phyloP scores from a whole-genome alignment of 2,888 invertebrate species.

The Neocrepidodera transversa region DNA sequence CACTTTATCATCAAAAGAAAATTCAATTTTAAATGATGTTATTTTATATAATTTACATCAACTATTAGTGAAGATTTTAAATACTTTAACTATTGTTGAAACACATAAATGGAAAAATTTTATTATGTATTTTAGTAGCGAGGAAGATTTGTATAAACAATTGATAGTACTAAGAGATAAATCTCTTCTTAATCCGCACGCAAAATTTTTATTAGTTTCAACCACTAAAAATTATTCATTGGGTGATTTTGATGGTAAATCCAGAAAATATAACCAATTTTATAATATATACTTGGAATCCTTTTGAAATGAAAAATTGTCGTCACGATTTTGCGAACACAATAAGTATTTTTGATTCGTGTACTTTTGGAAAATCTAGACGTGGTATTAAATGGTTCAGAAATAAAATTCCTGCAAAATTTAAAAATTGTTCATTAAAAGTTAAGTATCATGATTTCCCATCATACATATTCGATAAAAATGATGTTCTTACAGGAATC shows the following conservation, averaged over 20 bases:
- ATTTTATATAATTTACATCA: conserved; percentile 11
- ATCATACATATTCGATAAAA: conserved; percentile 10
- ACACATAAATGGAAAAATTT: conserved; percentile 13
- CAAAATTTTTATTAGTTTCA: conserved; percentile 45
- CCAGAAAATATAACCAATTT: conserved; percentile 24
- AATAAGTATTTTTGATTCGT: conserved; percentile 10
- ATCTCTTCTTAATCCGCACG: conserved; percentile 37
- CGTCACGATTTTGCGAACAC: conserved; percentile 3
- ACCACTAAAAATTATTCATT: conserved; percentile 28
- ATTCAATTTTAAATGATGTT: neutral
- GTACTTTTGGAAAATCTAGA: conserved; percentile 22
- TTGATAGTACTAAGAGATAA: conserved; percentile 8
- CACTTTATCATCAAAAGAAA: conserved; percentile 12
- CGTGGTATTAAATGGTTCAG: conserved; percentile 24
- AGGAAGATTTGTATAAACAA: conserved; percentile 14
- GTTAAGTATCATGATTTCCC: conserved; percentile 17
- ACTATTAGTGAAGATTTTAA: conserved; percentile 11
- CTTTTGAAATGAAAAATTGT: conserved; percentile 17
- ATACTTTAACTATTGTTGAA: neutral
- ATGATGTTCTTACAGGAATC: conserved; percentile 6
- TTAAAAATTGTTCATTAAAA: conserved; percentile 25
- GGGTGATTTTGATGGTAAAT: conserved; percentile 21
- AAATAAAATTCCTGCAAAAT: conserved; percentile 18
- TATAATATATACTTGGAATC: conserved; percentile 28
- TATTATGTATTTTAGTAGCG: conserved; percentile 25